Evolutionary conservation across 2,113 vertebrate genomes (phyloP), one percentile per base, ranked within the genome.

Genomic region (Cebidichthys violaceus): DNA sequence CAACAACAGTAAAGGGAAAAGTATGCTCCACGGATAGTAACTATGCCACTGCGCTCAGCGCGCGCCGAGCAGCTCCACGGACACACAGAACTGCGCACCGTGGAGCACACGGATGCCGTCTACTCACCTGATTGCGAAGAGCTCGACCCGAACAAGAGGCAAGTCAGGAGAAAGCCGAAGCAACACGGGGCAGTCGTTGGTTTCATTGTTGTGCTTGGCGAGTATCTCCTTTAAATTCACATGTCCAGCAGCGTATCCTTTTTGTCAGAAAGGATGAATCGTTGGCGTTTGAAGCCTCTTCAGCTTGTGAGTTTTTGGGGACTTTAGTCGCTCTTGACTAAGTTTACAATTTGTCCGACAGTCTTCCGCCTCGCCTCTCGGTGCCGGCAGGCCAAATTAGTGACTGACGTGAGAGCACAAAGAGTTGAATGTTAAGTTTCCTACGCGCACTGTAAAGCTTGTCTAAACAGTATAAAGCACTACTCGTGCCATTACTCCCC

Each of bases 71-170:
- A 59, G 60, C 73, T 83, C 82, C 47, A 78, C 79, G n/a, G 80
- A 79, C 0, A 64, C 65, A 41, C 77, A 41, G 22, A 72, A 10
- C 50, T 77, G 89, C 84, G 84, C 84, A 75, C 76, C 37, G 60
- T 81, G 33, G 33, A 67, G 79, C 66, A 60, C 22, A 50, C 50
- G 47, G 67, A 64, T 54, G 69, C 62, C 57, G 50, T 84, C 84
- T 83, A 95, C 97, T 94, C 96, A 98, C 97, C 97, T 98, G 97
- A 96, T 88, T 98, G 97, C 33, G 96, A 95, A 81, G 94, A 93
- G 95, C 93, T 88, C 85, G 86, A 93, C 75, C 90, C 94, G 89
- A 96, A 90, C 90, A 94, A 87, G 89, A 94, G 86, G 86, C 94
- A 94, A 71, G 92, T 93, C 89, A 94, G 88, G 60, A 97, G 92